These are phyloP conservation scores for Vulpes ferrilata DNA, from an alignment of 2,113 vertebrate species.

Conservation along the genomic window DNA sequence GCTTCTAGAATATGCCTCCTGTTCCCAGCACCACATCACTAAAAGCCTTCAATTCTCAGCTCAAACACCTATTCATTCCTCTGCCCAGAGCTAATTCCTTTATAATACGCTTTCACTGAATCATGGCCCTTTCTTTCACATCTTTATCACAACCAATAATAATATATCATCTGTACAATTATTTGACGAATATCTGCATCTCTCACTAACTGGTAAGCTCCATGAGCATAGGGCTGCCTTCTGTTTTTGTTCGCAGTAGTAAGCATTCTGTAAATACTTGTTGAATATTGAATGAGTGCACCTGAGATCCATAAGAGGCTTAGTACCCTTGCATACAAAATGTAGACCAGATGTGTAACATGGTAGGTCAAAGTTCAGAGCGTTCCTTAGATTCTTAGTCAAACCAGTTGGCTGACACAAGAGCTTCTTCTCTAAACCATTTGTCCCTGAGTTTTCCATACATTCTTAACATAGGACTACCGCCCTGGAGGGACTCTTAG, in stretches of 20 bases:
- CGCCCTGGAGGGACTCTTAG: background rate
- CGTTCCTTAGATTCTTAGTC: background rate
- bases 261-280: background rate
- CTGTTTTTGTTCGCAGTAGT: background rate
- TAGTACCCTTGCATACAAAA: background rate
- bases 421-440: background rate
- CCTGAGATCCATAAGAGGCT: background rate
- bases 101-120: background rate
- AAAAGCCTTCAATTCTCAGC: background rate
- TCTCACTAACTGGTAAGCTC: background rate
- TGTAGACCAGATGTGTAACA: background rate
- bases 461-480: background rate
- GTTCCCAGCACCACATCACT: background rate
- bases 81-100: background rate
- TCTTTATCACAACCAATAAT: background rate
- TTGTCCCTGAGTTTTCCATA: background rate
- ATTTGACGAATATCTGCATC: background rate
- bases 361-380: background rate
- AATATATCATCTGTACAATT: background rate
- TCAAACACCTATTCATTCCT: background rate
- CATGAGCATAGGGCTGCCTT: background rate
- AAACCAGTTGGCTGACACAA: background rate
- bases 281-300: background rate
- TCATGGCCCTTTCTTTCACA: background rate
- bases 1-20: background rate